Evolutionary conservation across 2,888 invertebrate genomes (phyloP).

Genomic region (Drosophila silvestris): DNA sequence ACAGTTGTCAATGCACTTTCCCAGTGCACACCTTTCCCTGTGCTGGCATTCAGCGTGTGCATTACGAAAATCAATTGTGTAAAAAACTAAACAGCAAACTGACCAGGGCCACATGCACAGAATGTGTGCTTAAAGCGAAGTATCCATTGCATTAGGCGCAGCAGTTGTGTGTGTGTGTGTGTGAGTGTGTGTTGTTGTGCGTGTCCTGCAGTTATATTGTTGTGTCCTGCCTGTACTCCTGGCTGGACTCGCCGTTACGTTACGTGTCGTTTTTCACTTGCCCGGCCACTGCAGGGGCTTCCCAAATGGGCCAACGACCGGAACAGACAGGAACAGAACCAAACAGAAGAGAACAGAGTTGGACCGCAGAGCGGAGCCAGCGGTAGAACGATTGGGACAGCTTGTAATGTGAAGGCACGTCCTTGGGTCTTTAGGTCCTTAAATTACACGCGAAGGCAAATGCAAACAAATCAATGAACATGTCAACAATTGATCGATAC

Average conservation of each 20-base stretch:
- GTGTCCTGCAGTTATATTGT: constrained; percentile 1
- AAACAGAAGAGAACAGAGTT: neutral
- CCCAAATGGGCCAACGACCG: constrained; percentile 55
- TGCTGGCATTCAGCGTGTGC: constrained; percentile 32
- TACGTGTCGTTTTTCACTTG: constrained; percentile 75
- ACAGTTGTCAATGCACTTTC: constrained; percentile 46
- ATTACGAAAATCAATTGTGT: constrained; percentile 72
- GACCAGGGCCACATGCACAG: neutral
- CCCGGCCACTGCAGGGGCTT: constrained; percentile 79
- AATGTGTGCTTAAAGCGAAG: constrained; percentile 17
- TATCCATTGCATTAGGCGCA: constrained; percentile 14
- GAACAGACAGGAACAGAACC: neutral
- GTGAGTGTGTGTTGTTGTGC: constrained; percentile 1
- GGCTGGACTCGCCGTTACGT: neutral
- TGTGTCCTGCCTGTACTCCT: neutral
- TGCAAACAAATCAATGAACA: constrained; percentile 51
- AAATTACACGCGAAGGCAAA: constrained; percentile 71
- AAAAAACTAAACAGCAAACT: constrained; percentile 61
- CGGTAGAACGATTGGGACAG: neutral
- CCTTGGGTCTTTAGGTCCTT: constrained; percentile 80
- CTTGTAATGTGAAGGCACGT: constrained; percentile 75
- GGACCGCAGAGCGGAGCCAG: constrained; percentile 3
- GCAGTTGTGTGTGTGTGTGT: constrained; percentile 1
- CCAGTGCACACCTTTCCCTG: neutral
- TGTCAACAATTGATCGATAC: constrained; percentile 58